Percentiles rank a stretch among this genome's conserved stretches.
Conservation (phyloP, 2,113 vertebrate species). For the Columbina picui region DNA sequence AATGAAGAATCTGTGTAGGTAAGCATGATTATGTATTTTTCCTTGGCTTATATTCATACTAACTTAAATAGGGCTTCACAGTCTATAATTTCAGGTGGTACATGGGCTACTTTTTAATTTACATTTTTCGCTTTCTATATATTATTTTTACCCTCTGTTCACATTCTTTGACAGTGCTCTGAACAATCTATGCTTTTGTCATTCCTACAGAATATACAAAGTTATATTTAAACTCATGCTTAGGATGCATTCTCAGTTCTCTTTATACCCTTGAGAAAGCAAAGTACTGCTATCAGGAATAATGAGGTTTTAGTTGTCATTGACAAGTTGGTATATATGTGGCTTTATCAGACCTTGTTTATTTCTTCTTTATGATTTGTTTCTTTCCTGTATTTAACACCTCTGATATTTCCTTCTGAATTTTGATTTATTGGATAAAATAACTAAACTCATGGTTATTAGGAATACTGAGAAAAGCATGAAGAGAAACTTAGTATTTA, state of each 20-base stretch:
- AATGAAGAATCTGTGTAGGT: not conserved
- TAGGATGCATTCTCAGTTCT: not conserved
- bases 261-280: slow-evolving; percentile 3
- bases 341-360: slow-evolving; percentile 21
- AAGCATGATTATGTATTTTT: not conserved
- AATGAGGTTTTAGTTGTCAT: slow-evolving; percentile 29
- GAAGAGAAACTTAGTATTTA: not conserved
- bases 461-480: not conserved
- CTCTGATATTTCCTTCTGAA: not conserved
- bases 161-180: not conserved
- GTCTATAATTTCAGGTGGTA: not conserved
- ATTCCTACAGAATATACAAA: not conserved
- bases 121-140: not conserved
- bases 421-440: not conserved
- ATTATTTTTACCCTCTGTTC: not conserved
- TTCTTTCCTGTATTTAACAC: not conserved
- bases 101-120: not conserved
- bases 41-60: not conserved
- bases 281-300: not conserved
- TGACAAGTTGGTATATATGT: not conserved
- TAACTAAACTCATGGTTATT: not conserved
- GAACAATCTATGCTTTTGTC: not conserved
- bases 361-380: not conserved
- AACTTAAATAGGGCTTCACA: not conserved
- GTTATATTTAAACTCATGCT: not conserved